Evolutionary conservation across 2,797 vertebrate genomes (phyloP), one percentile per base, ranked within the genome.

Genomic region (Danio choprae): DNA sequence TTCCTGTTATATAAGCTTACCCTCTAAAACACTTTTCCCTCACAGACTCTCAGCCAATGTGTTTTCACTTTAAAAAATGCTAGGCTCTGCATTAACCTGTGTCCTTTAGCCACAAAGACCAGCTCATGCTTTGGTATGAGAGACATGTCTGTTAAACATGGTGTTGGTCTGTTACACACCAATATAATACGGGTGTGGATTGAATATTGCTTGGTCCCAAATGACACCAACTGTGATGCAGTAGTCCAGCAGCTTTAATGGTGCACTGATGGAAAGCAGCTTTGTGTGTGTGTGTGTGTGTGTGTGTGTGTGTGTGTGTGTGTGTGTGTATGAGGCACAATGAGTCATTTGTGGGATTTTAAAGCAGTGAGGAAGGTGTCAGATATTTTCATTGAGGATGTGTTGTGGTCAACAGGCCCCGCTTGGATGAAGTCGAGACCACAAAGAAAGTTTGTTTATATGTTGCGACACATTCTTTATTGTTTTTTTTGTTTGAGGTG

Each of bases 241-340:
- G 48, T 29, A 83, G 73, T 55, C 40, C 64, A 62, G 78, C 70
- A 51, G 50, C 79, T 85, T 82, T 76, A 59, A 79, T 68, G 62
- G 48, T 4, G 18, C 7, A 41, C 40, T 75, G 70, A 85, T 81
- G 74, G 53, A 85, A 79, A 72, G 56, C 81, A 76, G 76, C 46
- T 58, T 68, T 36, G 6, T 48, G 53, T 44, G 6, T n/a, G 36
- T 8, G 15, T 20, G 46, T 18, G 36, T n/a, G n/a, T n/a, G n/a
- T n/a, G n/a, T n/a, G n/a, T n/a, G n/a, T n/a, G n/a, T n/a, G n/a
- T n/a, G n/a, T n/a, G n/a, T n/a, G n/a, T n/a, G 29, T 29, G 29
- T 29, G 1, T 40, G 5, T 20, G 36, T 8, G 15, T 20, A 46
- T 18, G 36, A 60, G 76, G 36, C 41, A 40, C 58, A 68, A 44